Percentiles rank a stretch among this genome's conserved stretches.
Evolutionary conservation across 2,113 vertebrate species (phyloP).

Genomic region (Nothoprocta perdicaria): DNA sequence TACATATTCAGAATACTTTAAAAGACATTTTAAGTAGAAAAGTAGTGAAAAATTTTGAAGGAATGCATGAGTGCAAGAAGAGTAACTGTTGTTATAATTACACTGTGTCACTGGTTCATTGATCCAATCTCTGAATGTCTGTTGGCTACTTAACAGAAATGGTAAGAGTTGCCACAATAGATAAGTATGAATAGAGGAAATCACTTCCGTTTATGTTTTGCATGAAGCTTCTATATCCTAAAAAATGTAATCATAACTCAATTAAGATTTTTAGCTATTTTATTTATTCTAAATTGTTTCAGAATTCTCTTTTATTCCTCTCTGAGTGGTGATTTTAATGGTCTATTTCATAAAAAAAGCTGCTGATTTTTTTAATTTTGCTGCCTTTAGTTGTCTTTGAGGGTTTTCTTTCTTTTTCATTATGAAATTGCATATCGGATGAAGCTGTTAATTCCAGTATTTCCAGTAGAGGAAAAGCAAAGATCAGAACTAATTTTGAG

Average conservation of each 20-base stretch:
- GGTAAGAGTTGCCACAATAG: background rate
- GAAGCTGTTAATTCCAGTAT: background rate
- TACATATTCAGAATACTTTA: background rate
- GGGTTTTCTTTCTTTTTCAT: background rate
- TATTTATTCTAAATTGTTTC: background rate
- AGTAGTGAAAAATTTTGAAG: background rate
- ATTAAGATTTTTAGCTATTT: background rate
- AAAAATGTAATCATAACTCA: background rate
- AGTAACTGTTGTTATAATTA: background rate
- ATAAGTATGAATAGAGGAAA: background rate
- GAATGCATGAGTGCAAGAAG: background rate
- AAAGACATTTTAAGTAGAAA: background rate
- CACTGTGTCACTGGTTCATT: background rate
- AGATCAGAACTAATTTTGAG: background rate
- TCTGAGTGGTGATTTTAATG: background rate
- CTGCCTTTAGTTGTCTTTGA: background rate
- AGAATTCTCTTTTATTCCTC: background rate
- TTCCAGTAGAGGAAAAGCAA: constrained; percentile 8
- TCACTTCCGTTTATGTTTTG: background rate
- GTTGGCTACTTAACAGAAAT: background rate
- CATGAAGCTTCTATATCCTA: background rate
- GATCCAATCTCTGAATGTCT: background rate
- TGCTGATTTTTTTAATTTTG: background rate
- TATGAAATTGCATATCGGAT: background rate
- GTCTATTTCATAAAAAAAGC: background rate